phyloP scores from a whole-genome alignment of 2,888 invertebrate genomes.

The Eupsilia transversa region DNA sequence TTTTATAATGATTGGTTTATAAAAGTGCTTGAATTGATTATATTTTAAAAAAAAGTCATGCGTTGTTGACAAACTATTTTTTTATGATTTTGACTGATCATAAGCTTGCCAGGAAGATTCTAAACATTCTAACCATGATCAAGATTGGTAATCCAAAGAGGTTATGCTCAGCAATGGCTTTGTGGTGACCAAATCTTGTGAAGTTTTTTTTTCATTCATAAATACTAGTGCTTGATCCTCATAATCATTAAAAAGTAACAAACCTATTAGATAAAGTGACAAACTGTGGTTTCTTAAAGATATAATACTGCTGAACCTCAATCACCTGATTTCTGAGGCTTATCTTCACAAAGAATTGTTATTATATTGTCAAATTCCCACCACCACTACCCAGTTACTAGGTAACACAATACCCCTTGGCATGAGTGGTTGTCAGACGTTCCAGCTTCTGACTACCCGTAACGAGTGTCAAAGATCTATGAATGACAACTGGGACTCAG shows the following conservation, averaged over 20 bases:
- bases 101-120: neutral
- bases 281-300: neutral
- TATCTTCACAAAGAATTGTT: neutral
- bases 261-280: neutral
- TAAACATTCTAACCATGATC: no score
- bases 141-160: neutral
- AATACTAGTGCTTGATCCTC: no score
- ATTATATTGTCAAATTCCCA: neutral
- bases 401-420: no score
- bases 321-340: neutral
- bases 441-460: no score
- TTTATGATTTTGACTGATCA: conserved; percentile 5
- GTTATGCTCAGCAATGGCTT: neutral
- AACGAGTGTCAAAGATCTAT: no score
- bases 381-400: no score
- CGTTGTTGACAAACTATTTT: conserved; percentile 29
- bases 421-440: no score
- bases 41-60: neutral
- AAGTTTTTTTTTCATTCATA: neutral
- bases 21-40: conserved; percentile 1
- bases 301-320: neutral
- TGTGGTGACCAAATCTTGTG: neutral
- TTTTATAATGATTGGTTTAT: neutral
- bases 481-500: no score
- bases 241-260: neutral